Evolutionary conservation across 35 echinoderm and acorn worm genomes (phyloP), one percentile per base, ranked within the genome.

Genomic region (Nesometra sesokonis): DNA sequence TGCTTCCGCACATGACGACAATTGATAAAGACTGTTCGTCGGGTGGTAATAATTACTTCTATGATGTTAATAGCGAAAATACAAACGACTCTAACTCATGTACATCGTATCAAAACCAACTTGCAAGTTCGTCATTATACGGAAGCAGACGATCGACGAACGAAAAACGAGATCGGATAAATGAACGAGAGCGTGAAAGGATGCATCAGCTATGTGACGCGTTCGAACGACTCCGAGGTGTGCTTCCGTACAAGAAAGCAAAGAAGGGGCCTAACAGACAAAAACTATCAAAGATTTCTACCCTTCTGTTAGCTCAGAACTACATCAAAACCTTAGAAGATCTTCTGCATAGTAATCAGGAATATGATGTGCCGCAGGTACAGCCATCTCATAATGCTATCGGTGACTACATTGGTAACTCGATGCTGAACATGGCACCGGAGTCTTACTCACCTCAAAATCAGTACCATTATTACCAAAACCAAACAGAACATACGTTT

Each of bases 181-280:
- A 98, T 81, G 90, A 91, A 57, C 89, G 95, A 34, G 95, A 98
- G 78, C 83, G 95, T 2, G 92, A 94, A 33, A 86, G 95, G 23
- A 98, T 98, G 95, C 95, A 98, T 35, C 90, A 91, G 57, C 92
- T 98, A 0, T 98, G 95, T 78, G 92, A 98, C 23, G 95, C 89
- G 11, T 98, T 98, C 35, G 95, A 98, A 82, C 86, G 52, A 85
- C 80, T 98, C 8, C 77, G 95, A 30, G 57, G 87, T 13, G 91
- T 98, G 37, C 88, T 98, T 13, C 95, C 95, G 13, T 89, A 77
- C 78, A 89, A 93, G 85, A 80, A 40, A 38, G 37, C 86, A 0
- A 98, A 98, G 85, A 85, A 86, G 15, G 93, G 92, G 5, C 87
- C 93, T 17, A 84, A 87, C 38, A 87, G 84, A 35, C 77, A 81